A percentile compares a stretch with the other conserved stretches of the same genome.
phyloP scores from a whole-genome alignment of 2,888 invertebrate species.

The Strigamia crassipes region DNA sequence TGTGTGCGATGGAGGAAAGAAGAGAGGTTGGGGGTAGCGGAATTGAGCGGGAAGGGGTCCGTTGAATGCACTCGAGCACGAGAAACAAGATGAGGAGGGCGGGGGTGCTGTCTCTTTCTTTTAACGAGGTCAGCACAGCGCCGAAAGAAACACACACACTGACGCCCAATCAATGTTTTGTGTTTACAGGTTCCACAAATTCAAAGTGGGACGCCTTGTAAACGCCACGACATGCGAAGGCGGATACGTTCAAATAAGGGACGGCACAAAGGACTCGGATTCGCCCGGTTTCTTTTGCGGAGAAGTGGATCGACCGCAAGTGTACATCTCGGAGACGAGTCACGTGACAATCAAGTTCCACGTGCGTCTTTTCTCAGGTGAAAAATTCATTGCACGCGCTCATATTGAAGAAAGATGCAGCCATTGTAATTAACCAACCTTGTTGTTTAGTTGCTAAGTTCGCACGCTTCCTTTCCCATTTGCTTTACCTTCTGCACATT shows the following conservation, averaged over 20 bases:
- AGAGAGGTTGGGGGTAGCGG: background rate
- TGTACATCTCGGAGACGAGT: slow-evolving; percentile 91
- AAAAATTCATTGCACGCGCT: slow-evolving; percentile 41
- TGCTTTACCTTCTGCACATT: background rate
- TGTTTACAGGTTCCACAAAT: slow-evolving; percentile 80
- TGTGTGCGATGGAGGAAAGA: background rate
- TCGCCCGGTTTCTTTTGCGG: slow-evolving; percentile 91
- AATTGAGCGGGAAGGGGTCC: background rate
- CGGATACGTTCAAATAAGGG: slow-evolving; percentile 88
- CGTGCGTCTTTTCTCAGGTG: slow-evolving; percentile 81
- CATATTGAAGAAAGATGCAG: background rate
- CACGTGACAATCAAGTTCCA: slow-evolving; percentile 90
- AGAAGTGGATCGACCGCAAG: slow-evolving; percentile 90
- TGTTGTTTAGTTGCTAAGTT: background rate
- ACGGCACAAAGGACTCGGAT: slow-evolving; percentile 86
- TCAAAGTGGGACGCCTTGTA: slow-evolving; percentile 84
- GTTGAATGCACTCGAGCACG: slow-evolving; percentile 1
- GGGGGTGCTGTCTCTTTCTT: background rate
- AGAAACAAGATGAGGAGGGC: slow-evolving; percentile 22
- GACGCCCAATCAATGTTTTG: slow-evolving; percentile 28
- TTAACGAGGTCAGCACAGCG: slow-evolving; percentile 14
- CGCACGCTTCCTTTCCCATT: background rate
- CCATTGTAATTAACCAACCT: background rate
- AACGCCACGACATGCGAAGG: slow-evolving; percentile 88
- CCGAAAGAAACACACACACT: background rate